Evolutionary conservation across 2,797 vertebrate genomes (phyloP).

Genomic region (Chloroceryle amazona): DNA sequence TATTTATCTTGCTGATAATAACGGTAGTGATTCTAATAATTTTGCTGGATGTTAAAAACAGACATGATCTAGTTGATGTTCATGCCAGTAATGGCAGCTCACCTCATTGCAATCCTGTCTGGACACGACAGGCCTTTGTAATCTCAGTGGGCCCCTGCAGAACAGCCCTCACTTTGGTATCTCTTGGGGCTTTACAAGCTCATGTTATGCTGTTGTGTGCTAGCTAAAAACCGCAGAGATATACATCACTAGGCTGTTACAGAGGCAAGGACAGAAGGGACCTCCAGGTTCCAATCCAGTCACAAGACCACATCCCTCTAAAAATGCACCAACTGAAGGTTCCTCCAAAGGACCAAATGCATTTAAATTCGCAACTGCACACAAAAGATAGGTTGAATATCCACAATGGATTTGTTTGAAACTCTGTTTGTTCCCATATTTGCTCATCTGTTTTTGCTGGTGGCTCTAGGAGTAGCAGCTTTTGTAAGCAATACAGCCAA

Average conservation of each 20-base stretch:
- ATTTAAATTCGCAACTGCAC: not conserved
- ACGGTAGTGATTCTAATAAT: not conserved
- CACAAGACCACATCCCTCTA: not conserved
- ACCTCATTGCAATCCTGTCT: not conserved
- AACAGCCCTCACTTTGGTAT: not conserved
- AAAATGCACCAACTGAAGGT: accelerated
- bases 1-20: not conserved
- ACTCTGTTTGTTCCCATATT: not conserved
- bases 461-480: not conserved
- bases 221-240: not conserved
- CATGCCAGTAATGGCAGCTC: not conserved
- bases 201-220: not conserved
- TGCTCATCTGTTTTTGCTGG: not conserved
- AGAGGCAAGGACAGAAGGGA: not conserved
- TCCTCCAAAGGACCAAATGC: not conserved
- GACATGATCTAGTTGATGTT: not conserved
- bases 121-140: not conserved
- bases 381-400: not conserved
- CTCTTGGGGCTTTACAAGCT: not conserved
- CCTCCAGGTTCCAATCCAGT: not conserved
- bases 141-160: not conserved
- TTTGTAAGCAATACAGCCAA: not conserved
- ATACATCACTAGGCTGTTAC: not conserved
- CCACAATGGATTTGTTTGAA: not conserved
- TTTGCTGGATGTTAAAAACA: not conserved